These are phyloP conservation scores for Zosterops borbonicus DNA, from an alignment of 2,113 vertebrate genomes.

Conservation along the genomic window DNA sequence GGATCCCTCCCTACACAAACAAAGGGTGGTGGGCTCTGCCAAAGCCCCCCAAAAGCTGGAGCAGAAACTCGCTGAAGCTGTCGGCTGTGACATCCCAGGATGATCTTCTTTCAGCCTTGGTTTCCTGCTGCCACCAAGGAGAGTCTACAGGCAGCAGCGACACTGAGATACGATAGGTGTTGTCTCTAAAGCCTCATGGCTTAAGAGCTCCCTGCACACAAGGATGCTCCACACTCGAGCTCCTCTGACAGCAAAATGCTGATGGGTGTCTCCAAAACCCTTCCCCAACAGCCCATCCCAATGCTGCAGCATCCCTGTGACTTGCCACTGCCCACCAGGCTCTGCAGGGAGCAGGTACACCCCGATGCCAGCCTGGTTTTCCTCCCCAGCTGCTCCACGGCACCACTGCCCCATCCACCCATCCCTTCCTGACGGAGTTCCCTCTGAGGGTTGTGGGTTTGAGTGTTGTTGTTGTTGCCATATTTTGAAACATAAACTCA, in stretches of 20 bases:
- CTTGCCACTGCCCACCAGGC: background rate
- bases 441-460: background rate
- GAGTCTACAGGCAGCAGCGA: background rate
- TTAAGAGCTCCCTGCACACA: background rate
- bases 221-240: background rate
- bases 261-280: background rate
- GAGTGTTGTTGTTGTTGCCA: background rate
- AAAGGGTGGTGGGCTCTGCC: background rate
- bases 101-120: background rate
- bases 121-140: background rate
- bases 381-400: background rate
- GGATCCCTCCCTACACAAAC: background rate
- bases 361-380: background rate
- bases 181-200: background rate
- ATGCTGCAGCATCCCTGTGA: background rate
- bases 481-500: background rate
- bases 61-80: background rate
- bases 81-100: accelerated
- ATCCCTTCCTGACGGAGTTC: background rate
- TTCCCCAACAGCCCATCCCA: background rate
- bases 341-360: background rate
- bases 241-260: background rate
- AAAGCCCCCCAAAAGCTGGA: background rate
- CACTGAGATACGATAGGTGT: accelerated
- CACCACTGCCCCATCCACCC: background rate